Evolutionary conservation across 2,113 vertebrate genomes (phyloP).

Genomic region (Falco punctatus): DNA sequence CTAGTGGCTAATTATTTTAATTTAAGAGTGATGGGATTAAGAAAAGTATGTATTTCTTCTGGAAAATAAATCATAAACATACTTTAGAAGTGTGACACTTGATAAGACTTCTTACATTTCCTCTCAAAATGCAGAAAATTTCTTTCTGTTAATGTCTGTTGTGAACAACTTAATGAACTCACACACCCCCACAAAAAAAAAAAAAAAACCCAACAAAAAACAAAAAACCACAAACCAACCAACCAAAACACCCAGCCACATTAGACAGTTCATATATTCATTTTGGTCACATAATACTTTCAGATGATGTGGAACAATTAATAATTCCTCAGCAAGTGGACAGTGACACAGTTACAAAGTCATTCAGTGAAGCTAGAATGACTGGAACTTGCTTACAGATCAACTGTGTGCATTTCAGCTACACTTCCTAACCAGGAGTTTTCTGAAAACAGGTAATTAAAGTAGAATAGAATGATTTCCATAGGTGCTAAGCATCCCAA

Average conservation of each 20-base stretch:
- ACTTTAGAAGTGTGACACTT: neutral
- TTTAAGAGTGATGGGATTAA: neutral
- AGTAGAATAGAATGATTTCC: neutral
- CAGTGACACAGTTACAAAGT: neutral
- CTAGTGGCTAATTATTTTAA: neutral
- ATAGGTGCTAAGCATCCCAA: neutral
- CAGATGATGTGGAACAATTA: neutral
- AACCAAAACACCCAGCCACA: neutral
- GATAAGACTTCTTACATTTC: neutral
- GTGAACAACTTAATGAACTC: neutral
- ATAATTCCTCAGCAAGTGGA: neutral
- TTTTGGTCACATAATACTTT: neutral
- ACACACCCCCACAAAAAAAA: too few relatives aligned
- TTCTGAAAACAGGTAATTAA: neutral
- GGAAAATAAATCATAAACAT: neutral
- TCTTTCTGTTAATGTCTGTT: neutral
- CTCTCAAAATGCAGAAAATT: neutral
- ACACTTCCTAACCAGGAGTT: neutral
- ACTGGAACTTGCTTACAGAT: neutral
- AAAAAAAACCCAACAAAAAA: neutral
- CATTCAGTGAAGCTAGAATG: neutral
- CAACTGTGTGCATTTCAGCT: neutral
- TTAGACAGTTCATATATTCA: neutral
- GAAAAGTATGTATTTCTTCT: neutral
- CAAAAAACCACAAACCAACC: neutral